Percentiles rank a stretch among this genome's conserved stretches.
phyloP scores from a whole-genome alignment of 2,888 invertebrate species.

The Ornithoptera priamus region DNA sequence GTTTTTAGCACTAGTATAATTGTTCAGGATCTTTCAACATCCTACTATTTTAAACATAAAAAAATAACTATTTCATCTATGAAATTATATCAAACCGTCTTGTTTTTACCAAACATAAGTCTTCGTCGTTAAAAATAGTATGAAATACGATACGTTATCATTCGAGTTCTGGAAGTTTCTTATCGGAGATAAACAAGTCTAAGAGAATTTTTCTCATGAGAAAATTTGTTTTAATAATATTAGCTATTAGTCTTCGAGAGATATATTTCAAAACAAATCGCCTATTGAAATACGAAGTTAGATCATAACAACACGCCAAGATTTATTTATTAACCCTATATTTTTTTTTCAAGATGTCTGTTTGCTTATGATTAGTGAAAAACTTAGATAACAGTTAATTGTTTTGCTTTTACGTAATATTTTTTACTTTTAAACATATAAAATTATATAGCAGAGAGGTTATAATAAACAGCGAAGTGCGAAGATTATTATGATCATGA shows the following conservation, averaged over 20 bases:
- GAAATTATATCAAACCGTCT: not conserved
- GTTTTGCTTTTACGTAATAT: not conserved
- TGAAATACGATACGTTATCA: not conserved
- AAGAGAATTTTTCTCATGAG: not conserved
- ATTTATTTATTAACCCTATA: not conserved
- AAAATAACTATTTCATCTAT: no score
- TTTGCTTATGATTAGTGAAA: not conserved
- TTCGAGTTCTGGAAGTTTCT: not conserved
- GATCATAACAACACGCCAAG: not conserved
- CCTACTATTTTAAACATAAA: no score
- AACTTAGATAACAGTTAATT: not conserved
- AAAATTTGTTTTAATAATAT: not conserved
- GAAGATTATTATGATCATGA: not conserved
- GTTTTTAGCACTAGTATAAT: no score
- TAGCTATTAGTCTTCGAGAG: not conserved
- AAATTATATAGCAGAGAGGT: no score
- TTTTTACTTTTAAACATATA: no score
- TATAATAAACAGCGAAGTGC: no score
- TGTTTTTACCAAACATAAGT: not conserved
- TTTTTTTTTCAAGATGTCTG: not conserved
- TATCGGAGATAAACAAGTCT: not conserved
- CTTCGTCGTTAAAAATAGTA: not conserved
- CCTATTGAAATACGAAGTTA: not conserved
- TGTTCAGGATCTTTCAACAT: no score
- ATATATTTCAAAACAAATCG: constrained; percentile 1